Percentiles rank a stretch among this genome's conserved stretches.
Evolutionary conservation across 2,113 vertebrate species (phyloP).

Genomic region (Genyomyrus donnyi): DNA sequence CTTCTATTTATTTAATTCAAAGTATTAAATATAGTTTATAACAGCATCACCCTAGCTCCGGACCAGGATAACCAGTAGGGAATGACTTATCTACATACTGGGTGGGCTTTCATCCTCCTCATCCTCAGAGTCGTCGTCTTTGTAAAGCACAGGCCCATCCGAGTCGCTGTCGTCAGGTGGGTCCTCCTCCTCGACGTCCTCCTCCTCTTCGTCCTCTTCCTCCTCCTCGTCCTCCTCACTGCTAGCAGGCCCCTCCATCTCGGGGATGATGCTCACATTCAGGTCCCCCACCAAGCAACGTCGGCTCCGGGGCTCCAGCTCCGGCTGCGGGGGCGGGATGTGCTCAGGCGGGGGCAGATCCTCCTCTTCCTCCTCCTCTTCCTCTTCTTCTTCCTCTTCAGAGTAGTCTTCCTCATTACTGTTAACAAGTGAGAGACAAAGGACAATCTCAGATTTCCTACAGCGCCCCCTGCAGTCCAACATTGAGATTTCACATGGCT

Average conservation of each 20-base stretch:
- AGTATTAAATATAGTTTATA: not conserved
- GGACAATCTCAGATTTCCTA: not conserved
- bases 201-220: conserved; percentile 59
- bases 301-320: conserved; percentile 61
- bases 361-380: conserved; percentile 76
- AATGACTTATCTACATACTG: conserved; percentile 43
- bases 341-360: conserved; percentile 57
- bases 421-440: conserved; percentile 40
- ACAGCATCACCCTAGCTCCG: not conserved
- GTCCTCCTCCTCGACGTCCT: conserved; percentile 64
- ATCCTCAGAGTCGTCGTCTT: conserved; percentile 84
- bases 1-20: not conserved
- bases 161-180: conserved; percentile 80
- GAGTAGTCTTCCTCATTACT: conserved; percentile 88
- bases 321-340: conserved; percentile 46
- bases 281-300: conserved; percentile 67
- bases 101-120: conserved; percentile 72
- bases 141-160: conserved; percentile 83
- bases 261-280: conserved; percentile 69
- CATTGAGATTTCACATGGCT: not conserved
- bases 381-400: conserved; percentile 70
- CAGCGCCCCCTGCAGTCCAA: not conserved
- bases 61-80: not conserved
- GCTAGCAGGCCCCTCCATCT: conserved; percentile 64
- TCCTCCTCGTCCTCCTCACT: conserved; percentile 74